Evolutionary conservation across 2,888 invertebrate genomes (phyloP).

Genomic region (Ceramica pisi): DNA sequence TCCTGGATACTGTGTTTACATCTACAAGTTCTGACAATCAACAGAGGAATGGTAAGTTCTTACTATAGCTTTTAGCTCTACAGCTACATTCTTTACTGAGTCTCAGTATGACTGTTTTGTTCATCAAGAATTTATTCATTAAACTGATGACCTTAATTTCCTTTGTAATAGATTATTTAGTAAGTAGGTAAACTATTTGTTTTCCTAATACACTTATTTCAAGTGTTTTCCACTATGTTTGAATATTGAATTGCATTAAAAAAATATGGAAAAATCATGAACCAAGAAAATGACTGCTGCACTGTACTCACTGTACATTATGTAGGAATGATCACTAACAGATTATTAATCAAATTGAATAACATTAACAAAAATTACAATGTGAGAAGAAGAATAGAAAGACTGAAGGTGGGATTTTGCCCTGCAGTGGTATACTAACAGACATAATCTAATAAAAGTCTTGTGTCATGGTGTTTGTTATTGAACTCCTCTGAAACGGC

Average conservation of each 20-base stretch:
- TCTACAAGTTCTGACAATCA: conserved; percentile 88
- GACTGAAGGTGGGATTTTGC: not conserved
- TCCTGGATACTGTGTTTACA: conserved; percentile 92
- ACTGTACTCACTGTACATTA: not conserved
- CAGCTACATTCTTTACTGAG: not conserved
- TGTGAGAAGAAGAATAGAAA: not conserved
- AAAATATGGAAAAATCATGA: not conserved
- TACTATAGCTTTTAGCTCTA: conserved; percentile 14
- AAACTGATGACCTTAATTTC: not conserved
- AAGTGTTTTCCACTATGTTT: too few relatives aligned
- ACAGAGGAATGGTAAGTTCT: conserved; percentile 80
- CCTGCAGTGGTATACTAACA: not conserved
- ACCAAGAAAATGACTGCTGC: not conserved
- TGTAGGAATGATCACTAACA: not conserved
- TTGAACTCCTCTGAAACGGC: too few relatives aligned
- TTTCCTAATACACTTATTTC: not conserved
- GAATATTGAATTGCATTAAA: too few relatives aligned
- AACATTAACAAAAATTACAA: not conserved
- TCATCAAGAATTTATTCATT: not conserved
- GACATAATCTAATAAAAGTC: not conserved
- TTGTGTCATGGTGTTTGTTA: too few relatives aligned
- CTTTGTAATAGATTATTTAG: not conserved
- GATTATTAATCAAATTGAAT: not conserved
- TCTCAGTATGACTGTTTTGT: conserved; percentile 1
- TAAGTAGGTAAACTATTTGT: not conserved